phyloP scores from a whole-genome alignment of 2,797 vertebrate genomes.

The Periophthalmus magnuspinnatus region DNA sequence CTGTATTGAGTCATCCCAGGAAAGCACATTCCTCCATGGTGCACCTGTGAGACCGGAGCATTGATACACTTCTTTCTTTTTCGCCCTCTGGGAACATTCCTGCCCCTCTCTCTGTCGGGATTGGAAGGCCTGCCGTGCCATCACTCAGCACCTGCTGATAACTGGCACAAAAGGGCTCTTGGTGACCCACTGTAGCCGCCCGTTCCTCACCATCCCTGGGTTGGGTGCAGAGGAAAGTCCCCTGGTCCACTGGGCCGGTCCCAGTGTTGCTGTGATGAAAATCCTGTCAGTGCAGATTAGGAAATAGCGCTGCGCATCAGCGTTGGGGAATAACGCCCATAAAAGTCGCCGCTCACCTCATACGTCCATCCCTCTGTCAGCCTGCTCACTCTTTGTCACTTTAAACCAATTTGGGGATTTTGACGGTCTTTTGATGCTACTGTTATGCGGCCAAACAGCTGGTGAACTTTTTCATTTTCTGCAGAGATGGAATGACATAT shows the following conservation, averaged over 20 bases:
- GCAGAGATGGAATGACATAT: conserved; percentile 39
- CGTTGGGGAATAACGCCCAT: conserved; percentile 47
- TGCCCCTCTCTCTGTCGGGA: conserved; percentile 54
- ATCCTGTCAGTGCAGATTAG: conserved; percentile 78
- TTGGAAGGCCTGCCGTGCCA: conserved; percentile 63
- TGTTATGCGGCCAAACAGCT: conserved; percentile 46
- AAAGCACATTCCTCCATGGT: conserved; percentile 55
- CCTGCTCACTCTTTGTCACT: conserved; percentile 59
- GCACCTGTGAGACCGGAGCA: conserved; percentile 65
- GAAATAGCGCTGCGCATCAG: conserved; percentile 54
- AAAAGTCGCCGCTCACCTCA: conserved; percentile 63
- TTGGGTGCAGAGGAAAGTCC: conserved; percentile 60
- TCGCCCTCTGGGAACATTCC: conserved; percentile 74
- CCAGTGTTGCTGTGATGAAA: conserved; percentile 67
- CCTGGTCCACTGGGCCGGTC: conserved; percentile 55
- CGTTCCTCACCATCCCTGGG: conserved; percentile 53
- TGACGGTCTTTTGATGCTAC: conserved; percentile 46
- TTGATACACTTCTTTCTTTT: conserved; percentile 50
- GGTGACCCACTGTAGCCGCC: conserved; percentile 61
- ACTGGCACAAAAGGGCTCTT: conserved; percentile 76
- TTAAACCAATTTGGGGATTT: conserved; percentile 66
- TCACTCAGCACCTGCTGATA: conserved; percentile 80
- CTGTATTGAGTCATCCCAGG: conserved; percentile 59
- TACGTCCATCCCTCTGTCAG: conserved; percentile 54
- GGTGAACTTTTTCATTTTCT: conserved; percentile 36